Evolutionary conservation across 2,113 vertebrate genomes (phyloP), one percentile per base, ranked within the genome.

Genomic region (Dryoscopus gambensis): DNA sequence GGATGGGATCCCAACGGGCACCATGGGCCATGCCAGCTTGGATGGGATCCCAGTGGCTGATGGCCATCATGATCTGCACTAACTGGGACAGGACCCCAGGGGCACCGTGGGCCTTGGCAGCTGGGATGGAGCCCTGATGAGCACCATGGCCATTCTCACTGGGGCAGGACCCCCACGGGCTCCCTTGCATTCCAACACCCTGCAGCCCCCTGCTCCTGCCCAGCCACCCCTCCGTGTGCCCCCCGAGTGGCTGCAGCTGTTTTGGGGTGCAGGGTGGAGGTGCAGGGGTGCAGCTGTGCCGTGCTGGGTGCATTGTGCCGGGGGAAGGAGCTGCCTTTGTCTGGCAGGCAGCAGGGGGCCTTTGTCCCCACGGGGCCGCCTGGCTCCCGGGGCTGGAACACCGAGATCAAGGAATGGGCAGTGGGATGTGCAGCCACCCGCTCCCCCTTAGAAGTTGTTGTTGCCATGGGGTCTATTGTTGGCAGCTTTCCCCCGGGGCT

Each of bases 401-500:
- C 62, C 2, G 10, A 96, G 40, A 97, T 96, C 85, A 96, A 96
- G 89, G 87, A 30, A 2, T 89, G 97, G 91, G 92, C 91, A 96
- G 89, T 69, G 92, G 96, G 89, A 92, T 86, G 83, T 25, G 95
- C 87, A 70, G 89, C 89, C 53, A 65, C 89, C 87, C 24, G 62
- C 91, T 96, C 93, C 90, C 95, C 89, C 69, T 97, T 93, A 97
- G 96, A 97, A 93, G 94, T 74, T 96, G 96, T 96, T 97, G 96
- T 97, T 97, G 95, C 97, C 18, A 97, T 87, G 96, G 95, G 96
- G 92, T 87, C 96, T 39, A 95, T 97, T 97, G 96, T 97, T 74
- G 84, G 65, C 22, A n/a, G 87, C 86, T 91, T 92, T 81, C 70
- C 94, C 91, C 92, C 0, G 16, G 95, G 7, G 85, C 96, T 92